Evolutionary conservation across 2,113 vertebrate genomes (phyloP), one percentile per base, ranked within the genome.

Genomic region (Rhinoptilus africanus): DNA sequence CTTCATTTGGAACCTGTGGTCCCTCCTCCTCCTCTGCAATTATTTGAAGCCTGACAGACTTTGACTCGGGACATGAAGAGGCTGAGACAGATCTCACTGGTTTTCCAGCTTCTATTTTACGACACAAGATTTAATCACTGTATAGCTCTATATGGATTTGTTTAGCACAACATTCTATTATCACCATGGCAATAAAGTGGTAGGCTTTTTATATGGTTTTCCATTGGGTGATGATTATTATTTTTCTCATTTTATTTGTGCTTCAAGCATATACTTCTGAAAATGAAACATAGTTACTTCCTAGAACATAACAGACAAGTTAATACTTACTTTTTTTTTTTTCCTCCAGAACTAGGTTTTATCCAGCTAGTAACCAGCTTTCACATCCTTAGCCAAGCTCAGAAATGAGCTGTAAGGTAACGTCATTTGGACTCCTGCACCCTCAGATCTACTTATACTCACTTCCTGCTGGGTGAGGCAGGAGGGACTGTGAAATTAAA

Each of bases 161-260:
- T 93, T 97, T 89, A 92, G 83, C 53, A 93, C 86, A 96, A 93
- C 66, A 64, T 94, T 69, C 92, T 76, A 82, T 88, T 67, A 96
- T 96, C 63, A n/a, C 97, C 95, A 97, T 93, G 85, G 95, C 84
- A 90, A 97, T 97, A 86, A 90, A 95, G 88, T 75, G 79, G 50
- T 51, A 88, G 96, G 79, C 75, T 93, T 85, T 86, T 88, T 80
- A 60, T 43, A 69, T 43, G 85, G 62, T 84, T 80, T 97, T 91
- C 93, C 87, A 54, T 88, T 85, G 62, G 79, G 85, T 32, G 62
- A 88, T 60, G 48, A 80, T 81, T 23, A 74, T 66, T 80, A 86
- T 94, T 88, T 89, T 82, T 88, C 87, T 59, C 78, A 77, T 84
- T 93, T 94, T 92, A 73, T 78, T 93, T 94, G 80, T 92, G 86